Conservation (phyloP, 1,140 invertebrate genomes). For the Nephotettix cincticeps region DNA sequence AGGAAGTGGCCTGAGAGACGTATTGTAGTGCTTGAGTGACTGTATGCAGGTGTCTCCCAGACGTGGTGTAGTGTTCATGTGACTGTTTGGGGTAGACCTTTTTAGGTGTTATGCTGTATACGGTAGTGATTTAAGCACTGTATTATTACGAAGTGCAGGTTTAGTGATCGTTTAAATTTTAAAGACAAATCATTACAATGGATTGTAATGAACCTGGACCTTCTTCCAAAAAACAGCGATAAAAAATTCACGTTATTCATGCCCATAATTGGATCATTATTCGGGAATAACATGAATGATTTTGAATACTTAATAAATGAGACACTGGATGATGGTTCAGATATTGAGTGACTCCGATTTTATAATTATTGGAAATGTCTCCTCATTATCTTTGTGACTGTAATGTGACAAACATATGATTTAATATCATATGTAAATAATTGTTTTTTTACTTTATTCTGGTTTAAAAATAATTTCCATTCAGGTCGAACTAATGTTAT, state of each 20-base stretch:
- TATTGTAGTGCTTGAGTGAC: constrained; percentile 8
- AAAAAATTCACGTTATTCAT: background rate
- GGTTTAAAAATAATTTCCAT: too few species aligned
- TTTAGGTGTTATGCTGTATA: too few species aligned
- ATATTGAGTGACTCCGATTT: constrained; percentile 10
- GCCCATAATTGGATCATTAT: background rate
- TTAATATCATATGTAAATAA: too few species aligned
- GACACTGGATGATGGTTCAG: background rate
- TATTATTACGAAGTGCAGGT: too few species aligned
- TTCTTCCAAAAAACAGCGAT: background rate
- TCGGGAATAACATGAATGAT: background rate
- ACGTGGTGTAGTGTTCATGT: background rate
- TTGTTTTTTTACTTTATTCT: too few species aligned
- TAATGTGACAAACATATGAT: too few species aligned
- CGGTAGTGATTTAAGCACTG: too few species aligned
- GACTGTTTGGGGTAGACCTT: background rate
- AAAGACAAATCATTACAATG: background rate
- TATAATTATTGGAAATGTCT: too few species aligned
- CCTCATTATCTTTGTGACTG: too few species aligned
- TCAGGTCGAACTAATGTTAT: too few species aligned
- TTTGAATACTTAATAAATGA: constrained; percentile 1
- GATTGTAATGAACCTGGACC: background rate
- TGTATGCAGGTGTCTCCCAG: background rate
- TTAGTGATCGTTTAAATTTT: background rate
- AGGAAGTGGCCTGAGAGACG: constrained; percentile 16